Evolutionary conservation across 2,888 invertebrate species (phyloP).

Genomic region (Galerucella nymphaeae): DNA sequence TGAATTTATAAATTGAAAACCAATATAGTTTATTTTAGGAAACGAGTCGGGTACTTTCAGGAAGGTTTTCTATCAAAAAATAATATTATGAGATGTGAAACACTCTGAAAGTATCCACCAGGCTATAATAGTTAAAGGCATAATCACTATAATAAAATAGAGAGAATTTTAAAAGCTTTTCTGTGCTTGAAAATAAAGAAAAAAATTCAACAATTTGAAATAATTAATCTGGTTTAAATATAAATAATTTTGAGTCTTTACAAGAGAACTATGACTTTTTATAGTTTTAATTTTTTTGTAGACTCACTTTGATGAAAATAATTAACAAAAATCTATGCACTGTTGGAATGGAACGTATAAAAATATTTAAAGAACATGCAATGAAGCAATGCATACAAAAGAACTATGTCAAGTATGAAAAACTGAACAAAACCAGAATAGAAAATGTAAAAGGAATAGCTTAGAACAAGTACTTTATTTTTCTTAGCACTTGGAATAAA

Average conservation of each 20-base stretch:
- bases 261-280: not conserved
- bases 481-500: not conserved
- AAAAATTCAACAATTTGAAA: not conserved
- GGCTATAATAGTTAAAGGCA: not conserved
- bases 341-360: too few species aligned
- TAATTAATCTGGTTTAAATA: conserved; percentile 28
- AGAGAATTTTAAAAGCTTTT: conserved; percentile 11
- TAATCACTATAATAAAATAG: conserved; percentile 6
- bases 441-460: conserved; percentile 14
- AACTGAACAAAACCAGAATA: conserved; percentile 9
- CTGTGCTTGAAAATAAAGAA: not conserved
- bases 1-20: too few species aligned
- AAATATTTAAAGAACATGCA: not conserved
- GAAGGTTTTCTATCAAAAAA: too few species aligned
- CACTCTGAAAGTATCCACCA: too few species aligned
- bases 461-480: conserved; percentile 6
- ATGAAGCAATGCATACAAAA: not conserved
- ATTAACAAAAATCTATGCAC: too few species aligned
- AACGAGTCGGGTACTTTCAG: too few species aligned
- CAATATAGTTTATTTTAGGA: too few species aligned
- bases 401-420: conserved; percentile 17
- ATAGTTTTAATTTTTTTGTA: conserved; percentile 6
- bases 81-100: too few species aligned
- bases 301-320: not conserved
- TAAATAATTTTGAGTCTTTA: conserved; percentile 19